Percentiles rank a stretch among this genome's conserved stretches.
Conservation (phyloP, 2,797 vertebrate genomes). For the Micropoecilia bifurca region DNA sequence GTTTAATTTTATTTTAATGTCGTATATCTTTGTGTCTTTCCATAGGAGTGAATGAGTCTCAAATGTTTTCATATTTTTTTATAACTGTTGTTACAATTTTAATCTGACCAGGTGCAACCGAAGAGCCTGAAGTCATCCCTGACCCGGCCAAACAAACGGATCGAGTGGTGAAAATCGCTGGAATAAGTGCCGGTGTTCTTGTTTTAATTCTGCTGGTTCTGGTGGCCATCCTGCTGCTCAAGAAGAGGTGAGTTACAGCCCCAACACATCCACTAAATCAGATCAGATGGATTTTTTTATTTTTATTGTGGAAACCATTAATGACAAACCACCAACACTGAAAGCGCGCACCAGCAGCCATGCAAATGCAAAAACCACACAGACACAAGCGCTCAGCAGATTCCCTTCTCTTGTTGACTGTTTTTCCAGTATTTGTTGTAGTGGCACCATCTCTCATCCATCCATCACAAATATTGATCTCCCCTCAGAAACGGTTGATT, state of each 20-base stretch:
- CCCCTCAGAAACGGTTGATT: conserved; percentile 64
- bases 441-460: conserved; percentile 74
- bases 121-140: conserved; percentile 96
- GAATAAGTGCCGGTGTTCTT: conserved; percentile 94
- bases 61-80: neutral
- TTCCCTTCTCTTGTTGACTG: conserved; percentile 61
- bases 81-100: neutral
- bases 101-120: conserved; percentile 86
- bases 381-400: conserved; percentile 34
- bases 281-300: conserved; percentile 8
- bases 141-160: conserved; percentile 98
- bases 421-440: conserved; percentile 60
- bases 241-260: conserved; percentile 91
- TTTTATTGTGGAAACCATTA: neutral
- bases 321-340: conserved; percentile 6
- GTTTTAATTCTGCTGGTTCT: conserved; percentile 96
- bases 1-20: neutral
- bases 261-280: neutral
- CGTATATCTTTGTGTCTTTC: neutral
- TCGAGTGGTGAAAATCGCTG: conserved; percentile 97
- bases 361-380: conserved; percentile 31
- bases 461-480: conserved; percentile 77
- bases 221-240: conserved; percentile 93
- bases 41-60: neutral
- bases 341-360: conserved; percentile 21